Evolutionary conservation across 2,888 invertebrate species (phyloP).

Genomic region (Carpatolechia fugitivella): DNA sequence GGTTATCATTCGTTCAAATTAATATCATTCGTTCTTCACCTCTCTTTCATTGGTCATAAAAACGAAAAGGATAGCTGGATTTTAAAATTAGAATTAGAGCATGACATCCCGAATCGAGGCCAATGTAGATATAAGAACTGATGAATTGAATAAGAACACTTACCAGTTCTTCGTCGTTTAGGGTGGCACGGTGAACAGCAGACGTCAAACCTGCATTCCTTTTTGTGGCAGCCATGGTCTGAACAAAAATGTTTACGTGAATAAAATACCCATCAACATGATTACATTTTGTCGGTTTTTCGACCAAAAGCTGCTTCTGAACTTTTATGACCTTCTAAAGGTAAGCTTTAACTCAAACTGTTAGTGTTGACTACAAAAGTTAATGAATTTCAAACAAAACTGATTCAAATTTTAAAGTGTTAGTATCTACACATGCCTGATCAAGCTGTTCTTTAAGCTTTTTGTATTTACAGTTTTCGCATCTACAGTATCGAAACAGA

Average conservation of each 20-base stretch:
- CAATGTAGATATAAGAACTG: background rate
- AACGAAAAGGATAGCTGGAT: no score
- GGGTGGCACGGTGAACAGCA: conserved; percentile 96
- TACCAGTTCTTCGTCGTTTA: conserved; percentile 99
- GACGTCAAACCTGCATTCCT: conserved; percentile 98
- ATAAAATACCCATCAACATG: background rate
- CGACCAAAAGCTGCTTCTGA: background rate
- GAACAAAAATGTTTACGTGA: conserved; percentile 31
- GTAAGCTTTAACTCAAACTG: background rate
- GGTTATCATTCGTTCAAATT: no score
- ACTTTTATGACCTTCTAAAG: background rate
- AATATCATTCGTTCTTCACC: no score
- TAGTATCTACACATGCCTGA: conserved; percentile 50
- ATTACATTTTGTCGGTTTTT: no score
- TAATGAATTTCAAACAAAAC: background rate
- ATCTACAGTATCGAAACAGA: background rate
- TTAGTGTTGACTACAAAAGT: background rate
- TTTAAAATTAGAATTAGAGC: no score
- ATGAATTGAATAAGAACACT: no score
- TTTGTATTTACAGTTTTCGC: conserved; percentile 19
- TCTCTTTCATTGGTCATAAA: no score
- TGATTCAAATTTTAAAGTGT: background rate
- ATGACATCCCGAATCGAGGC: no score
- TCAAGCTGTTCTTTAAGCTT: conserved; percentile 52
- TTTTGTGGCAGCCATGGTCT: conserved; percentile 99